Evolutionary conservation across 2,888 invertebrate genomes (phyloP), one percentile per base, ranked within the genome.

Genomic region (Zhuqinia jingwanae): DNA sequence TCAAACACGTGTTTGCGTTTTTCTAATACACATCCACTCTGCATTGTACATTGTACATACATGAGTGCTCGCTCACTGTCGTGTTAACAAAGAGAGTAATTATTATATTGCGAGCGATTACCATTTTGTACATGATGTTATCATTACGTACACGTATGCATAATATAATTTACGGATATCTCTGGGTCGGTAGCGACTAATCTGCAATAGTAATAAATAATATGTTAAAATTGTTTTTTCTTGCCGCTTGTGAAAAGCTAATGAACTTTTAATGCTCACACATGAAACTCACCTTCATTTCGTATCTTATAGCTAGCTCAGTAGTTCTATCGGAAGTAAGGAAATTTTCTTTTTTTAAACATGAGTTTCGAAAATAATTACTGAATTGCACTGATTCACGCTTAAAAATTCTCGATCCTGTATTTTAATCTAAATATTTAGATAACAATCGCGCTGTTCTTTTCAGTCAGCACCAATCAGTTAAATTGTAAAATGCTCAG

Each of bases 191-290:
- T n/a, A n/a, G n/a, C n/a, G 3, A 50, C 13, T 11, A 50, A n/a
- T 50, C 50, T 50, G 13, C n/a, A 50, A 15, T 15, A 11, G 42
- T 42, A 42, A 5, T 42, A 5, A 42, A 5, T n/a, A n/a, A n/a
- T n/a, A n/a, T n/a, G n/a, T n/a, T n/a, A n/a, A n/a, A n/a, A 5
- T 11, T 13, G 6, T 25, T 20, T 22, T 47, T 47, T 20, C 6
- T 25, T 22, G 58, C 22, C 15, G 58, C 22, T 65, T 65, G 25
- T 17, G 17, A 25, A 70, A 70, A 47, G 25, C 70, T 70, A 47
- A 47, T 50, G 70, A 70, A 70, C 70, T 70, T 70, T 36, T 36
- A 36, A 36, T n/a, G n/a, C n/a, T n/a, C 42, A 45, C 20, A 42
- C 20, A 42, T 15, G 11, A 58, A 58, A n/a, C 45, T 25, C 45